Evolutionary conservation across 1,140 invertebrate species (phyloP).

Genomic region (Akabosia matsudoensis): DNA sequence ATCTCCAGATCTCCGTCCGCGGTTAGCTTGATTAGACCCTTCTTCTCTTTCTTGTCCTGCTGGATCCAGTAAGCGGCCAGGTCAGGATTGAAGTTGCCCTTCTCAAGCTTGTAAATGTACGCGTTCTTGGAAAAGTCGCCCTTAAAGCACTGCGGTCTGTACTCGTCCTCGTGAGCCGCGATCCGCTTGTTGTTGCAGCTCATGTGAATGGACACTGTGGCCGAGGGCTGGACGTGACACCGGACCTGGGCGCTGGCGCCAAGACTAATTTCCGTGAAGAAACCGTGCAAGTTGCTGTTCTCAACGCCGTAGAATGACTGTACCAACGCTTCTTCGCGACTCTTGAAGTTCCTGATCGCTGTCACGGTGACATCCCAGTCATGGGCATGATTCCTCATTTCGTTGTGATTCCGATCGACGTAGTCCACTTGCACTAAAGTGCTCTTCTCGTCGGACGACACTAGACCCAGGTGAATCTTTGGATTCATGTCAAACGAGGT

Average conservation of each 20-base stretch:
- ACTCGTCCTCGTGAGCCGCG: constrained; percentile 32
- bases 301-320: constrained; percentile 32
- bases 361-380: constrained; percentile 19
- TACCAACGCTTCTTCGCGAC: neutral
- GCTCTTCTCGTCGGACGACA: constrained; percentile 24
- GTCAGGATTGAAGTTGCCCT: constrained; percentile 26
- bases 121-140: neutral
- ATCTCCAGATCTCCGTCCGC: neutral
- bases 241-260: constrained; percentile 5
- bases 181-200: constrained; percentile 27
- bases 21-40: neutral
- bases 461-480: neutral
- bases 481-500: neutral
- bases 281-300: constrained; percentile 24
- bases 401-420: neutral
- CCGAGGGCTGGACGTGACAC: constrained; percentile 35
- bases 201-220: neutral
- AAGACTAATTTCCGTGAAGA: constrained; percentile 25
- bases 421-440: neutral
- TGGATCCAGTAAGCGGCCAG: constrained; percentile 27
- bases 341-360: neutral
- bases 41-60: neutral
- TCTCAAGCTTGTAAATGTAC: neutral
- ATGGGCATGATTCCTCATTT: neutral
- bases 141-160: neutral